Evolutionary conservation across 92 coral and sea anemone species (phyloP), one percentile per base, ranked within the genome.

Genomic region (Diadumene lineata): DNA sequence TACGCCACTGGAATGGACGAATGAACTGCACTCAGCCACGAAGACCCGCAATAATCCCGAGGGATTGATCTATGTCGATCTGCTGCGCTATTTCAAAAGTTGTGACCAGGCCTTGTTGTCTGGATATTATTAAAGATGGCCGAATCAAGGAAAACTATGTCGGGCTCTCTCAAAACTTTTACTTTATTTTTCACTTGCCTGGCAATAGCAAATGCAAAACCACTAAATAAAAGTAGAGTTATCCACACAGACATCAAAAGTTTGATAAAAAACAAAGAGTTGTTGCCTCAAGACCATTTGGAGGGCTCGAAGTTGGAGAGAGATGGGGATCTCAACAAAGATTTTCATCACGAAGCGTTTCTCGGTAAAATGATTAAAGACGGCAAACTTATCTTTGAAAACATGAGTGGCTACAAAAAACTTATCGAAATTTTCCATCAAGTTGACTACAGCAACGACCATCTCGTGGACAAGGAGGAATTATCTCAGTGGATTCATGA

Each of bases 291-390:
- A 81, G 98, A 94, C 76, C 98, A 94, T 69, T 70, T 94, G 34
- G 90, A 90, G 57, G 98, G 92, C 25, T 69, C 88, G 32, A 92
- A 90, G 70, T 93, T 94, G 1, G 97, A 94, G 64, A 81, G 98
- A 50, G 98, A 94, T 72, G 98, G 98, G 1, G 92, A 94, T 77
- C 79, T 92, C 66, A 94, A 94, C 78, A 90, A 87, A 50, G 90
- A 88, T 26, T 94, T 79, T 38, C 98, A 94, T 33, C 98, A 94
- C 80, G 98, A 94, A 82, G 97, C 96, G 2, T 94, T 94, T 73
- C 89, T 94, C 1, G 98, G 98, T 25, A 90, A 90, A 48, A 86
- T 94, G 43, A 93, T 94, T 15, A 84, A 88, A 26, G 90, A 92
- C 23, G 98, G 98, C 10, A 61, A 86, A 34, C 85, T 94, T 18